These are phyloP conservation scores for Neosalanx taihuensis DNA, from an alignment of 2,797 vertebrate genomes.

Conservation along the genomic window DNA sequence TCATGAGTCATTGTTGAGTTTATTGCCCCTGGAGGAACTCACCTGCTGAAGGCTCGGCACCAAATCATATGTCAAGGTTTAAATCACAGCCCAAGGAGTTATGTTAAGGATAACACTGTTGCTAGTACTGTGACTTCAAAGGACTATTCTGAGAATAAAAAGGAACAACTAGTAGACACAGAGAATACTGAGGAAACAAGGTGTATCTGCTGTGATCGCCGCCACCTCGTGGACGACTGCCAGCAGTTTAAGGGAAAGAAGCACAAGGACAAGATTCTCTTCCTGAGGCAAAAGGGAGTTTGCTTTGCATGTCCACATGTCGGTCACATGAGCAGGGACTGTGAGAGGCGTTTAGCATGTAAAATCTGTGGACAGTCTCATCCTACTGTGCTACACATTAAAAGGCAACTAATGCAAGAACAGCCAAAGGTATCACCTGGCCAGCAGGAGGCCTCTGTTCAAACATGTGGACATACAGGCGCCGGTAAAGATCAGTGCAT, in stretches of 20 bases:
- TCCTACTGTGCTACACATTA: neutral
- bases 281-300: neutral
- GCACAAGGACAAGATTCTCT: neutral
- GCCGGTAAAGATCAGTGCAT: neutral
- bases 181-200: neutral
- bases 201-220: neutral
- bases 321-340: neutral
- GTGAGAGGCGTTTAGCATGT: neutral
- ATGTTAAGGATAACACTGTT: neutral
- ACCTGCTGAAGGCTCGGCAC: neutral
- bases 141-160: neutral
- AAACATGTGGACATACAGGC: conserved; percentile 17
- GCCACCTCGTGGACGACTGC: neutral
- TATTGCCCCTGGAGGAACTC: neutral
- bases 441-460: neutral
- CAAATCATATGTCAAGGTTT: neutral
- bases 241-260: neutral
- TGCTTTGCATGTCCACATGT: conserved; percentile 1
- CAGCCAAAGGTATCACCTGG: neutral
- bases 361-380: neutral
- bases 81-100: neutral
- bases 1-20: too few species aligned
- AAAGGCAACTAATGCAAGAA: neutral
- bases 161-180: too few species aligned
- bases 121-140: neutral